Conservation (phyloP, 2,113 vertebrate genomes). For the Proteles cristata region DNA sequence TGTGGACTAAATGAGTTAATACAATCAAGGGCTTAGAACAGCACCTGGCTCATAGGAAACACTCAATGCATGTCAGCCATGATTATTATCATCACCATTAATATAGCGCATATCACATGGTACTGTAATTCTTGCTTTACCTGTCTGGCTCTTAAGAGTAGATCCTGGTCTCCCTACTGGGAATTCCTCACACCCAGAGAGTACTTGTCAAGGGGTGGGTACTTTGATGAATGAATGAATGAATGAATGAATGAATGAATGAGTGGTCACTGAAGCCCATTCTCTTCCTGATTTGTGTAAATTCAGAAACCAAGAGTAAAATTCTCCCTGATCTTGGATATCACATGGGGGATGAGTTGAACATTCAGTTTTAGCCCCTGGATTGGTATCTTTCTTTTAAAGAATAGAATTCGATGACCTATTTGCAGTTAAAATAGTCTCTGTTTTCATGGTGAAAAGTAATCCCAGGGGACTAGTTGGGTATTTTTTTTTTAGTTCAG, state of each 20-base stretch:
- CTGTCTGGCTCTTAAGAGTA: neutral
- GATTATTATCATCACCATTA: neutral
- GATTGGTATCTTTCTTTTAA: conserved; percentile 40
- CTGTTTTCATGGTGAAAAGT: conserved; percentile 67
- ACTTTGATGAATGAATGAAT: neutral
- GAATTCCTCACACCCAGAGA: neutral
- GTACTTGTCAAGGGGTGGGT: neutral
- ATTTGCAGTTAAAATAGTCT: conserved; percentile 71
- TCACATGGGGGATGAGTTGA: fast-evolving
- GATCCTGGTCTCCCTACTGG: neutral
- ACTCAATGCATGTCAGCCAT: neutral
- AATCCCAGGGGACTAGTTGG: conserved; percentile 50
- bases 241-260: neutral
- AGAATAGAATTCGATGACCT: conserved; percentile 64
- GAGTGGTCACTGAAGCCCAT: neutral
- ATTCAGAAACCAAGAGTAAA: neutral
- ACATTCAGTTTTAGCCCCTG: neutral
- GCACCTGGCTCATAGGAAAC: neutral
- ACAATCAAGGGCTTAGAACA: neutral
- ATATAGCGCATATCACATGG: neutral
- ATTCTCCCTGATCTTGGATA: too few species aligned
- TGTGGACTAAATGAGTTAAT: neutral
- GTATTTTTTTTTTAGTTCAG: conserved; percentile 16
- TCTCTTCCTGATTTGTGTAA: neutral
- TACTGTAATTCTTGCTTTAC: neutral